A percentile compares a stretch with the other conserved stretches of the same genome.
Evolutionary conservation across 1,140 invertebrate genomes (phyloP).

Genomic region (Colletes latitarsis): DNA sequence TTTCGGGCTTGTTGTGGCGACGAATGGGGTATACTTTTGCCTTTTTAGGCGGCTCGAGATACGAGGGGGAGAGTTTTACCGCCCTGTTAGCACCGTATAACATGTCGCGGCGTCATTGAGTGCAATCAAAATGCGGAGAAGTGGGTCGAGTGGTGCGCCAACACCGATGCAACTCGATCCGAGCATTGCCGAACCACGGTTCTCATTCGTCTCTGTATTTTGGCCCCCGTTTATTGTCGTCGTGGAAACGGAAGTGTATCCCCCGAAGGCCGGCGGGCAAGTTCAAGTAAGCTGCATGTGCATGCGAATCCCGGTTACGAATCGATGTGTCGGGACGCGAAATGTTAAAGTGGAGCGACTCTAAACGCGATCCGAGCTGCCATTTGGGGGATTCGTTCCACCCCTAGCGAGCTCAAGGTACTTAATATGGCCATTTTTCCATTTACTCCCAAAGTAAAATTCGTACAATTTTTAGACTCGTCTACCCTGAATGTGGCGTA

Average conservation of each 20-base stretch:
- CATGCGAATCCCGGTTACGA: constrained; percentile 11
- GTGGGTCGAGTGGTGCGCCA: constrained; percentile 35
- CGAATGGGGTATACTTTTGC: too few relatives aligned
- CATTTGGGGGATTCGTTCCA: neutral
- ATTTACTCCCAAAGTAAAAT: too few relatives aligned
- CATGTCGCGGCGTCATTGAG: constrained; percentile 36
- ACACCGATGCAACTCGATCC: neutral
- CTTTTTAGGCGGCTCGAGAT: neutral
- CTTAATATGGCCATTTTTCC: too few relatives aligned
- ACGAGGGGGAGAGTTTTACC: neutral
- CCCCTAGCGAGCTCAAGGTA: too few relatives aligned
- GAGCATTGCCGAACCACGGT: neutral
- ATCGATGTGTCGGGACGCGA: constrained; percentile 19
- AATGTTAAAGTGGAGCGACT: constrained; percentile 11
- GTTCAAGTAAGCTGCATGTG: constrained; percentile 19
- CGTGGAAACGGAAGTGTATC: constrained; percentile 31
- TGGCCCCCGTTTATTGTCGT: constrained; percentile 2
- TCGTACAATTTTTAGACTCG: too few relatives aligned
- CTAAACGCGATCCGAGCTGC: neutral
- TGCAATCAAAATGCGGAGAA: constrained; percentile 35
- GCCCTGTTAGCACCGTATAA: neutral
- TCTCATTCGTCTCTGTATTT: constrained; percentile 1
- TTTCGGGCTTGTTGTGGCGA: neutral
- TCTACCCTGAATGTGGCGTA: too few relatives aligned
- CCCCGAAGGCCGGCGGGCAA: constrained; percentile 11